Percentiles rank a stretch among this genome's conserved stretches.
These are phyloP conservation scores for Pecten maximus DNA, from an alignment of 2,888 invertebrate species.

Conservation along the genomic window DNA sequence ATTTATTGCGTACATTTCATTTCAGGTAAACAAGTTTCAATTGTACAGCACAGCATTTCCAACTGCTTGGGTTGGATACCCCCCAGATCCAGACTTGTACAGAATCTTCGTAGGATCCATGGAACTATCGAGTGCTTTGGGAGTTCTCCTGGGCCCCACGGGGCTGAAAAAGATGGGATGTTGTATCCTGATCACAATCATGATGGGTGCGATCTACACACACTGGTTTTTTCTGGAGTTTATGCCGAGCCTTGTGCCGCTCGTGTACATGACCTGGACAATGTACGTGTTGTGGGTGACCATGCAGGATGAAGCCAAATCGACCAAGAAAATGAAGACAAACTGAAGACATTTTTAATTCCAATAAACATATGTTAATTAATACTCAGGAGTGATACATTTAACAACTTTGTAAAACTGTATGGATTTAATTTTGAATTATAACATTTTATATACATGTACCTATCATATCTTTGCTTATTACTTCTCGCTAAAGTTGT, in stretches of 20 bases:
- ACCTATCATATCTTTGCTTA: too few relatives aligned
- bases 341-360: too few relatives aligned
- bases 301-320: background rate
- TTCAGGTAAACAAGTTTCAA: slow-evolving; percentile 37
- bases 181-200: slow-evolving; percentile 37
- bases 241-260: background rate
- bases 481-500: too few relatives aligned
- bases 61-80: slow-evolving; percentile 37
- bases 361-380: too few relatives aligned
- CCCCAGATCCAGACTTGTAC: slow-evolving; percentile 37
- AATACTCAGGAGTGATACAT: too few relatives aligned
- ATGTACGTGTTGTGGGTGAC: background rate
- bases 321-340: background rate
- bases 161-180: slow-evolving; percentile 38
- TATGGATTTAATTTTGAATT: too few relatives aligned
- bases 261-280: background rate
- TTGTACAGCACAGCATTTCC: slow-evolving; percentile 36
- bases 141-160: slow-evolving; percentile 27
- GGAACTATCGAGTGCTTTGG: slow-evolving; percentile 38
- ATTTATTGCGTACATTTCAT: background rate
- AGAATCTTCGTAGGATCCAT: slow-evolving; percentile 41
- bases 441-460: too few relatives aligned
- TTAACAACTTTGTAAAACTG: too few relatives aligned
- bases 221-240: background rate
- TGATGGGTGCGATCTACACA: slow-evolving; percentile 37